Base-by-base conservation (phyloP, 2,888 invertebrate species). In the Trichacis sp. region DNA sequence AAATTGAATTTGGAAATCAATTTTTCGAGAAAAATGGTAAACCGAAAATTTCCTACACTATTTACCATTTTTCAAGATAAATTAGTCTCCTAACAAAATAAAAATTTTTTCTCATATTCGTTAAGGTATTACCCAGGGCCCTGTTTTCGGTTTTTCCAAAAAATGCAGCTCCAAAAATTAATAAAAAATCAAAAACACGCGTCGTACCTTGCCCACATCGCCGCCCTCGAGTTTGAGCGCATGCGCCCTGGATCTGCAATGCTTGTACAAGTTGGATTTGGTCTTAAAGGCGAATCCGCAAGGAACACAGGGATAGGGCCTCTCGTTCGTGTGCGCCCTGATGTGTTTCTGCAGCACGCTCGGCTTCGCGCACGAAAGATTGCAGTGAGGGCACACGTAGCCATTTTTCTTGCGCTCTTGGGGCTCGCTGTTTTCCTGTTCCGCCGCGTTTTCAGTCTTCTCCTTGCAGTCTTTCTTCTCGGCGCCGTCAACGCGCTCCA, bases 201-300 rank as follows among this genome's bases (percentile, higher is more conserved):
- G n/a, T n/a, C 33, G 33, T 67, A 83, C 82, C 76, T 83, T 82
- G 54, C 76, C 75, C 33, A 76, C 57, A 58, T 88, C 88, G 68
- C 87, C 85, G 67, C 90, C 90, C 77, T 90, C 90, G 74, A 88
- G 85, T 77, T 91, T 88, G 70, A 91, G 86, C 50, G 89, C 88
- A 78, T 93, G 93, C 42, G 92, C 89, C 73, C 92, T 88, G 47
- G 92, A 92, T 84, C 93, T 88, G 84, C 93, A 91, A 85, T 96
- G 96, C 85, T 96, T 96, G 84, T 95, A 96, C 72, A 96, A 88
- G 85, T 96, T 96, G 76, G 95, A 95, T 84, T 94, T 94, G 17
- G 96, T 96, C 86, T 96, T 96, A 86, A 96, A 96, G 76, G 95
- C 93, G 85, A 96, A 94, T 71, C 94, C 94, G 85, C 96, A 96